Evolutionary conservation across 2,888 invertebrate species (phyloP).

Genomic region (Mesoligia furuncula): DNA sequence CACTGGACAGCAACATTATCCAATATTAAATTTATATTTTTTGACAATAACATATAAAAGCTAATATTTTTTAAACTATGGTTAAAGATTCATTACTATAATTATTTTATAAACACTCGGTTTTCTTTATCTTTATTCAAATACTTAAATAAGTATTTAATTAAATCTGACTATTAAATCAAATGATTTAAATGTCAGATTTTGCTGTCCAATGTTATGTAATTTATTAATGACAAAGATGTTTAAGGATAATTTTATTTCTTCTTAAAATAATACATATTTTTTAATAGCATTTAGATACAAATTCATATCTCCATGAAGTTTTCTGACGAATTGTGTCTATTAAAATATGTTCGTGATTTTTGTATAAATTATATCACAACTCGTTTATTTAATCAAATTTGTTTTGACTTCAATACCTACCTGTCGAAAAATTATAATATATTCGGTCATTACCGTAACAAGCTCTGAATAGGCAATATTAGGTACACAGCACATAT

Average conservation of each 20-base stretch:
- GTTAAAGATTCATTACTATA: background rate
- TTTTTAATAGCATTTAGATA: constrained; percentile 23
- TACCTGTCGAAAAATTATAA: constrained; percentile 12
- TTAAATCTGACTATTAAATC: too few species aligned
- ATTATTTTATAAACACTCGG: background rate
- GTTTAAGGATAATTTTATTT: constrained; percentile 11
- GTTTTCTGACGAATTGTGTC: constrained; percentile 28
- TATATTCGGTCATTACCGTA: background rate
- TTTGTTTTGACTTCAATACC: constrained; percentile 45
- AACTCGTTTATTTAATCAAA: constrained; percentile 45
- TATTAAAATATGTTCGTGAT: constrained; percentile 26
- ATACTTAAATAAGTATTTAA: too few species aligned
- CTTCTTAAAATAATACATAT: constrained; percentile 10
- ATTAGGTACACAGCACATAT: background rate
- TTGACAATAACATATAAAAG: background rate
- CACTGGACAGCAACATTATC: constrained; percentile 25
- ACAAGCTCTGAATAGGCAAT: background rate
- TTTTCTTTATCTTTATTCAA: background rate
- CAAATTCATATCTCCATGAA: constrained; percentile 19
- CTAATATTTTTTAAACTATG: background rate
- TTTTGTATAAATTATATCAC: constrained; percentile 54
- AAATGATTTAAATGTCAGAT: background rate
- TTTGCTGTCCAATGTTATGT: constrained; percentile 27
- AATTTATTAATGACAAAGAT: constrained; percentile 10
- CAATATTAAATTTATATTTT: background rate